These are phyloP conservation scores for Drosophila sordidula DNA, from an alignment of 2,888 invertebrate genomes.

Conservation along the genomic window DNA sequence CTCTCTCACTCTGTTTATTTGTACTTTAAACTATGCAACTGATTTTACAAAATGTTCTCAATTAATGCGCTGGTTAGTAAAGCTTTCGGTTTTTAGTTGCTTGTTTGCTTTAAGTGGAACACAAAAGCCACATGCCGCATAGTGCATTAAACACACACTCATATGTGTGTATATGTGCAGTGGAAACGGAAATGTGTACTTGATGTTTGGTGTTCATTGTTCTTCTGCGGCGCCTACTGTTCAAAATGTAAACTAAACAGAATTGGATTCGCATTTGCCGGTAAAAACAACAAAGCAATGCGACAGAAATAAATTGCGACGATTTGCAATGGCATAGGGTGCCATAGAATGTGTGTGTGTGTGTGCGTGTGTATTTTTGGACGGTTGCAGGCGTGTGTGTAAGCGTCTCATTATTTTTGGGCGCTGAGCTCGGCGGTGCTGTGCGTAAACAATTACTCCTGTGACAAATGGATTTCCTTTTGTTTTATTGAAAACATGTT, in stretches of 20 bases:
- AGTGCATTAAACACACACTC: conserved; percentile 6
- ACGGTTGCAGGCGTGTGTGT: conserved; percentile 8
- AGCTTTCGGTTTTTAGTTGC: conserved; percentile 14
- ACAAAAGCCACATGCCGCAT: conserved; percentile 27
- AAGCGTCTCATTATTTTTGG: conserved; percentile 55
- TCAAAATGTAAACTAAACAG: conserved; percentile 39
- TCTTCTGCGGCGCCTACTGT: conserved; percentile 14
- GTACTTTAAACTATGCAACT: conserved; percentile 6
- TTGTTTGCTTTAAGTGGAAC: conserved; percentile 28
- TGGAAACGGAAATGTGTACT: conserved; percentile 33
- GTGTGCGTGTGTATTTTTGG: conserved; percentile 8
- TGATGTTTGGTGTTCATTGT: conserved; percentile 45
- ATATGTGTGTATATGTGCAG: conserved; percentile 16
- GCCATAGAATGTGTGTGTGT: not conserved
- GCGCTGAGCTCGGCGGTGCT: conserved; percentile 27
- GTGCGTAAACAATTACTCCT: conserved; percentile 61
- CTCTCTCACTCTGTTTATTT: not conserved
- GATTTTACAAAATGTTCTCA: conserved; percentile 36
- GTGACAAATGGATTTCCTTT: conserved; percentile 78
- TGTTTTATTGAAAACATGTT: conserved; percentile 72
- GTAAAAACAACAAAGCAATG: conserved; percentile 55
- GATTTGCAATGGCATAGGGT: not conserved
- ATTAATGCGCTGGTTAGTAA: conserved; percentile 43
- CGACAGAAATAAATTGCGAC: conserved; percentile 57
- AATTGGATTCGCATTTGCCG: conserved; percentile 47